Evolutionary conservation across 2,113 vertebrate genomes (phyloP), one percentile per base, ranked within the genome.

Genomic region (Pteropus alecto): DNA sequence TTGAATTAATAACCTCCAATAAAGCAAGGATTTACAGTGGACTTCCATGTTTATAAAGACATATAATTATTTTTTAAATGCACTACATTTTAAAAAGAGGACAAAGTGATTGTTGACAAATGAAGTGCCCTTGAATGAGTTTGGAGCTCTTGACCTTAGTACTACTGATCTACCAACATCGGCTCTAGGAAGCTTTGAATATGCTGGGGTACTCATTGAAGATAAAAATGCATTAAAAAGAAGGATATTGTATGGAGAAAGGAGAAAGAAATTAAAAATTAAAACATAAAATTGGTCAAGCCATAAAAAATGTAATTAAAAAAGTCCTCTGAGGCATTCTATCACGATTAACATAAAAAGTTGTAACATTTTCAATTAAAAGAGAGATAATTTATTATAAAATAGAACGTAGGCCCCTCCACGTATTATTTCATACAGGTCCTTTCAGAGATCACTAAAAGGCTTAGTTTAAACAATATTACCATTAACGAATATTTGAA

Each of bases 301-400:
- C 74, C 87, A 81, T 91, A 96, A 96, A 96, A 97, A 97, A 35
- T 79, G 91, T 87, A 96, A 97, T 97, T 95, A 16, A 94, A 93
- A 95, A 93, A 83, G 51, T 95, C 94, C 93, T 97, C 61, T 70
- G 81, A 96, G 96, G 67, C 85, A 96, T 90, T 95, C 67, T 83
- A 79, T 89, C 90, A 83, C 78, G 87, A 95, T 97, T 97, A 96
- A 95, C 88, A 94, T 86, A 96, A 95, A 97, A 93, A 93, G 73
- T 91, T 70, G 35, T 83, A 97, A 93, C 56, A 97, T 76, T 97
- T 97, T 96, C 95, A 94, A 96, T 97, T 97, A 94, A 73, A 95
- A 86, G 48, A 43, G 51, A 85, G 60, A 83, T 67, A 73, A 89
- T 94, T 78, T 94, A 93, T 95, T 95, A 96, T 65, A 89, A 85